These are phyloP conservation scores for Procavia capensis DNA, from an alignment of 2,113 vertebrate genomes.

Conservation along the genomic window DNA sequence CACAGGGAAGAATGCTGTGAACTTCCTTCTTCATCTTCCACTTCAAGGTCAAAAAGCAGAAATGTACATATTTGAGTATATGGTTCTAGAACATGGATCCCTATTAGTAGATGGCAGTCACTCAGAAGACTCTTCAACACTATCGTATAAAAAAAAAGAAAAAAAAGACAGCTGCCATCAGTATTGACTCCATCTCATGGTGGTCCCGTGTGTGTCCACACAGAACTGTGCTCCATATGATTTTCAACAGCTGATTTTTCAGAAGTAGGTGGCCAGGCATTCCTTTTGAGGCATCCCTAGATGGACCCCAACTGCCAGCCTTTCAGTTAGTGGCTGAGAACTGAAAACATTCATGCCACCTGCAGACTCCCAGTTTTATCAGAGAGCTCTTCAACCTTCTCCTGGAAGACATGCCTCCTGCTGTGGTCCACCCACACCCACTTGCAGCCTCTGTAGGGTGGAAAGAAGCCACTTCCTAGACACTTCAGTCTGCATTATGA, in stretches of 20 bases:
- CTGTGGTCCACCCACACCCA: background rate
- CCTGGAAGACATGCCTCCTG: background rate
- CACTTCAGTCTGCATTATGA: background rate
- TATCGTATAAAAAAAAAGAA: background rate
- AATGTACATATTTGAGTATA: background rate
- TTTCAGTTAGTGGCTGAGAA: background rate
- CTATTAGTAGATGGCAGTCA: background rate
- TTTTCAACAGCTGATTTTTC: background rate
- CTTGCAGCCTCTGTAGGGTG: background rate
- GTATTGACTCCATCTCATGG: too few relatives aligned
- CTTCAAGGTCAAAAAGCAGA: slow-evolving; percentile 21
- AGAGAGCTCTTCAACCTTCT: background rate
- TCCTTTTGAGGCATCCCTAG: background rate
- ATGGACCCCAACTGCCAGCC: background rate
- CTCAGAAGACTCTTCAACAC: background rate
- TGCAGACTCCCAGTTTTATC: background rate
- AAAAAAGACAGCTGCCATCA: too few relatives aligned
- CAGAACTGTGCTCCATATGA: too few relatives aligned
- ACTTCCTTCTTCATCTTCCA: slow-evolving; percentile 1
- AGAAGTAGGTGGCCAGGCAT: background rate
- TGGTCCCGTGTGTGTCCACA: too few relatives aligned
- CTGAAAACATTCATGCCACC: background rate
- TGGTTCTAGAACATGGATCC: background rate
- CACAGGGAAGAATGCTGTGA: slow-evolving; percentile 15
- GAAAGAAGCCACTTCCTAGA: background rate